Evolutionary conservation across 2,797 vertebrate species (phyloP).

Genomic region (Xenops minutus): DNA sequence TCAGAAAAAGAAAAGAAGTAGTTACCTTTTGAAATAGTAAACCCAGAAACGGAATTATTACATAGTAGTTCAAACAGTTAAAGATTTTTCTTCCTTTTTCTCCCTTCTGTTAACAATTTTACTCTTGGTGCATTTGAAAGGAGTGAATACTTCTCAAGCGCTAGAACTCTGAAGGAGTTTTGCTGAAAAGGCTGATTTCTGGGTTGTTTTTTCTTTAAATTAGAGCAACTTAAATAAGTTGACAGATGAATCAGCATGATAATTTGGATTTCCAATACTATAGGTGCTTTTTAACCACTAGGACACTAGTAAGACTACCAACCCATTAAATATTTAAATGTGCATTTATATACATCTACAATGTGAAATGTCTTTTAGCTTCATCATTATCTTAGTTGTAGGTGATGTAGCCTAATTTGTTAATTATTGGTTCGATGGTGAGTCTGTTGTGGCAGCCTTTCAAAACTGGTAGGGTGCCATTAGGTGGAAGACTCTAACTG

Average conservation of each 20-base stretch:
- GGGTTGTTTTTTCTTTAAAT: background rate
- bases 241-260: background rate
- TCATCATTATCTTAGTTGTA: background rate
- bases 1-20: background rate
- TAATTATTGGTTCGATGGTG: background rate
- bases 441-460: background rate
- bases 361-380: background rate
- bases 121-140: background rate
- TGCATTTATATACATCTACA: background rate
- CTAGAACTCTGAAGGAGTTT: background rate
- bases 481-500: background rate
- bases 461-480: background rate
- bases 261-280: background rate
- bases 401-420: background rate
- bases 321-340: slow-evolving; percentile 6
- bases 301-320: background rate
- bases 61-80: background rate
- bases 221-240: background rate
- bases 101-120: background rate
- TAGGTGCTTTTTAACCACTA: background rate
- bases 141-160: background rate
- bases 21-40: background rate
- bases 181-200: background rate
- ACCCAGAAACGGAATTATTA: background rate
- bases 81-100: background rate